Evolutionary conservation across 2,888 invertebrate genomes (phyloP).

Genomic region (Agonum fuliginosum): DNA sequence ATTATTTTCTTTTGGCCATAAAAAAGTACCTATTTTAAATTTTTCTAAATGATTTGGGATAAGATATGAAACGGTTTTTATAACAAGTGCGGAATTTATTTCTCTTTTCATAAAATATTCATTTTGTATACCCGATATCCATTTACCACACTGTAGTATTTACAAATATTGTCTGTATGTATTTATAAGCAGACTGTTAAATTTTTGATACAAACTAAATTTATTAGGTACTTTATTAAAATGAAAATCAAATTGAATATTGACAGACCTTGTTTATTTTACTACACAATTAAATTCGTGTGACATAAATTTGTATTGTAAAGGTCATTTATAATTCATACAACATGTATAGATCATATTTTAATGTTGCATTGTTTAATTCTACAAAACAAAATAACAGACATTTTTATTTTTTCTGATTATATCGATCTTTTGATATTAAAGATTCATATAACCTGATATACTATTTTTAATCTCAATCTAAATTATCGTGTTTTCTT

Average conservation of each 20-base stretch:
- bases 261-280: constrained; percentile 10
- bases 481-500: background rate
- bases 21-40: no score
- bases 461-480: background rate
- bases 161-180: constrained; percentile 1
- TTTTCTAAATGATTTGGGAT: no score
- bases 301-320: constrained; percentile 7
- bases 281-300: constrained; percentile 4
- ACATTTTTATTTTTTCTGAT: background rate
- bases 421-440: background rate
- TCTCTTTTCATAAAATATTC: no score
- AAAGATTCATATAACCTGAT: background rate
- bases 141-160: no score
- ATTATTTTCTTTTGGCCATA: no score
- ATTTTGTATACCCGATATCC: no score
- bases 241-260: background rate
- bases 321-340: constrained; percentile 1
- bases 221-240: constrained; percentile 21
- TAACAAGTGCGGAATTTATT: no score
- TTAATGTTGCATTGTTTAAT: no score
- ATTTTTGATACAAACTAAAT: constrained; percentile 10
- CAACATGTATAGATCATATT: no score
- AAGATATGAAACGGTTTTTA: no score
- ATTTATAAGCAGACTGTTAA: background rate
- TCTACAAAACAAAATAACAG: background rate